phyloP scores from a whole-genome alignment of 2,797 vertebrate species.

The Naso thynnoides region DNA sequence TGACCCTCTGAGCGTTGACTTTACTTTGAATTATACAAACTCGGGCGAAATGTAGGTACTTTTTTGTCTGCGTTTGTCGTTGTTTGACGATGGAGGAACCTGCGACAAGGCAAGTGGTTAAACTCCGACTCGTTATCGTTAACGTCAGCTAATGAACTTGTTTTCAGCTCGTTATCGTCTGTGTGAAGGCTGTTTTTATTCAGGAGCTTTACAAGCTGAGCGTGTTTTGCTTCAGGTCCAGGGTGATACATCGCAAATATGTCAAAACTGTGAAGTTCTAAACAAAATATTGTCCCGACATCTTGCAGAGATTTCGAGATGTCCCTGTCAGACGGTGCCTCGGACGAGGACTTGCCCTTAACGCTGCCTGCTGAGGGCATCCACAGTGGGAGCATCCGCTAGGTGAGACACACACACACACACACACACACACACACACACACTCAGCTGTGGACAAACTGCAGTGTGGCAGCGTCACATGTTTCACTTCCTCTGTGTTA shows the following conservation, averaged over 20 bases:
- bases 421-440: not conserved
- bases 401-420: constrained; percentile 62
- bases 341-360: constrained; percentile 68
- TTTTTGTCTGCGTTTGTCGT: constrained; percentile 7
- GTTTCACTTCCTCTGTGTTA: no score
- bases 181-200: not conserved
- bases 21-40: not conserved
- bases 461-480: no score
- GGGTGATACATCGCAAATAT: fast-evolving
- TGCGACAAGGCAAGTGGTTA: constrained; percentile 68
- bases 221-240: not conserved
- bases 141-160: constrained; percentile 33
- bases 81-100: constrained; percentile 72
- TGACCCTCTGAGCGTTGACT: not conserved
- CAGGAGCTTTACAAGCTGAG: fast-evolving
- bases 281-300: not conserved
- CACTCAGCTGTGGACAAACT: no score
- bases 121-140: constrained; percentile 12
- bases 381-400: constrained; percentile 76
- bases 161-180: not conserved
- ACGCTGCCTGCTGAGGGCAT: constrained; percentile 57
- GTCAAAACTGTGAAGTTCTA: not conserved
- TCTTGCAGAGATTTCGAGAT: constrained; percentile 64
- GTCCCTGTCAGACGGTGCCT: constrained; percentile 69
- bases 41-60: constrained; percentile 58